These are phyloP conservation scores for Puntigrus tetrazona DNA, from an alignment of 2,113 vertebrate species.

Conservation along the genomic window DNA sequence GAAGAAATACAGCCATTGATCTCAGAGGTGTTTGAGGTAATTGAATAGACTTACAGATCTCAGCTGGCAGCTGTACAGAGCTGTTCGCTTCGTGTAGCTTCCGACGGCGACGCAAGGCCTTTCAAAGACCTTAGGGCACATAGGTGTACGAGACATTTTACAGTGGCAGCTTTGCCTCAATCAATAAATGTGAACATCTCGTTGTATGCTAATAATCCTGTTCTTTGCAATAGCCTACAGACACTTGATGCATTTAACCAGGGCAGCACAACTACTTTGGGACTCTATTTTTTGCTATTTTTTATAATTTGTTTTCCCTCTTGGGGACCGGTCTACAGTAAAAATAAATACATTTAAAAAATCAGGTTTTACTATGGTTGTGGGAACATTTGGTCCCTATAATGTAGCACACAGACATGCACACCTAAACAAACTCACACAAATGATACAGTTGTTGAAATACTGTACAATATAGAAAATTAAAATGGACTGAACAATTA, in stretches of 20 bases:
- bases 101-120: background rate
- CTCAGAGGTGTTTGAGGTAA: conserved; percentile 51
- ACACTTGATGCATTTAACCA: conserved; percentile 9
- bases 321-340: too few relatives aligned
- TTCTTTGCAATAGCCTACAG: background rate
- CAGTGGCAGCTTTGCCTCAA: background rate
- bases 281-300: too few relatives aligned
- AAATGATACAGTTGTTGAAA: background rate
- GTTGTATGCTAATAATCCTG: background rate
- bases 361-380: too few relatives aligned
- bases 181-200: background rate
- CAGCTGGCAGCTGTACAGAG: conserved; percentile 29
- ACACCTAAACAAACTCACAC: background rate
- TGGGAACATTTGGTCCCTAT: too few relatives aligned
- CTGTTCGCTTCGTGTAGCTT: background rate
- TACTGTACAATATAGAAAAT: background rate
- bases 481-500: background rate
- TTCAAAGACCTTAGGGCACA: background rate
- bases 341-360: too few relatives aligned
- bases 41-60: conserved; percentile 56
- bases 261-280: background rate
- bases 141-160: background rate
- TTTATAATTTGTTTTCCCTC: too few relatives aligned
- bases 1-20: conserved; percentile 66
- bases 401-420: background rate